These are phyloP conservation scores for Heteractis magnifica DNA, from an alignment of 92 coral and sea anemone species.

Conservation along the genomic window DNA sequence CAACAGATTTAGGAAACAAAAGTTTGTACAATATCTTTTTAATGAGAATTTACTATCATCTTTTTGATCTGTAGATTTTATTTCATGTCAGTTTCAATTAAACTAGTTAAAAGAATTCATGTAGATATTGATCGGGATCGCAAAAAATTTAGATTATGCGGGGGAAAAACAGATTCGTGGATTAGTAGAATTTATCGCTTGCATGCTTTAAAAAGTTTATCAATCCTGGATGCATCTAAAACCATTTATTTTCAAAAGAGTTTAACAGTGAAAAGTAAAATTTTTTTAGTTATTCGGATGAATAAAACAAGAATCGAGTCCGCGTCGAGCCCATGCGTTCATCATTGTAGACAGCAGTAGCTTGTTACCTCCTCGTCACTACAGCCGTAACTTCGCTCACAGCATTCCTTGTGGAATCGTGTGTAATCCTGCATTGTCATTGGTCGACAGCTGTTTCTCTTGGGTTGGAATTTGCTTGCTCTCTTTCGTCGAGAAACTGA, in stretches of 20 bases:
- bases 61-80: too few species aligned
- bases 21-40: too few species aligned
- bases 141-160: too few species aligned
- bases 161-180: neutral
- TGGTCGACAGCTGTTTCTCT: neutral
- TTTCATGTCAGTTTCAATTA: too few species aligned
- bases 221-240: neutral
- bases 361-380: neutral
- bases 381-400: neutral
- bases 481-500: neutral
- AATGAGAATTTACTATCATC: too few species aligned
- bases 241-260: neutral
- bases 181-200: neutral
- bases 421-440: conserved; percentile 2
- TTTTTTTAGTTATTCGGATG: neutral
- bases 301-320: neutral
- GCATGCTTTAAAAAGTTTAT: neutral
- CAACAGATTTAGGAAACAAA: too few species aligned
- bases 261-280: neutral
- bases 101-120: too few species aligned
- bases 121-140: too few species aligned
- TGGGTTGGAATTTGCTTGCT: neutral
- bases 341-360: conserved; percentile 8
- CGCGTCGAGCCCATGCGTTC: neutral
- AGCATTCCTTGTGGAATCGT: neutral